phyloP scores from a whole-genome alignment of 2,888 invertebrate species.

The Pogonocherus hispidulus region DNA sequence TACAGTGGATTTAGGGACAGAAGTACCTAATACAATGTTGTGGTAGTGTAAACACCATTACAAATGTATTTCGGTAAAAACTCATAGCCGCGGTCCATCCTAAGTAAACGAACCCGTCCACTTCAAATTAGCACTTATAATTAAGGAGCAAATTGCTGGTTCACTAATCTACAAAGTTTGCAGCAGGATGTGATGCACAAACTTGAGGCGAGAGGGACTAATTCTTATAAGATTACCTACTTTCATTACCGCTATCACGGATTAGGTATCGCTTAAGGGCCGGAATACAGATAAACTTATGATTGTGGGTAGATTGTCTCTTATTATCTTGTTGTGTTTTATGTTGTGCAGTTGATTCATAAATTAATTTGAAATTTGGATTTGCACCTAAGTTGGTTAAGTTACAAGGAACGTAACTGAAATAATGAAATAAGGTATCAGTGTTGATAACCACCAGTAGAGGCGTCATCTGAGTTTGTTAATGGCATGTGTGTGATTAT shows the following conservation, averaged over 20 bases:
- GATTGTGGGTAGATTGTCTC: background rate
- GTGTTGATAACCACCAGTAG: too few species aligned
- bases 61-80: background rate
- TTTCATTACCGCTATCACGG: constrained; percentile 22
- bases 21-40: background rate
- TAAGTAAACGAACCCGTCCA: constrained; percentile 61
- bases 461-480: too few species aligned
- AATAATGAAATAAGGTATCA: too few species aligned
- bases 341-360: too few species aligned
- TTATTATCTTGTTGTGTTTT: too few species aligned
- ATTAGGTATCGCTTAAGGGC: constrained; percentile 20
- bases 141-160: constrained; percentile 63
- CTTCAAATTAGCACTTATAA: constrained; percentile 64
- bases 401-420: too few species aligned
- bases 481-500: too few species aligned
- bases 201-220: constrained; percentile 32
- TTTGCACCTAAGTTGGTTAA: too few species aligned
- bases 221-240: constrained; percentile 40
- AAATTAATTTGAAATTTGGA: too few species aligned
- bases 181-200: constrained; percentile 33
- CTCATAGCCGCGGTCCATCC: constrained; percentile 49
- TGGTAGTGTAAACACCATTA: constrained; percentile 19
- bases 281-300: constrained; percentile 27
- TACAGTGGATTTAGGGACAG: background rate
- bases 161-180: constrained; percentile 46